phyloP scores from a whole-genome alignment of 2,888 invertebrate species.

The Orthosia cruda region DNA sequence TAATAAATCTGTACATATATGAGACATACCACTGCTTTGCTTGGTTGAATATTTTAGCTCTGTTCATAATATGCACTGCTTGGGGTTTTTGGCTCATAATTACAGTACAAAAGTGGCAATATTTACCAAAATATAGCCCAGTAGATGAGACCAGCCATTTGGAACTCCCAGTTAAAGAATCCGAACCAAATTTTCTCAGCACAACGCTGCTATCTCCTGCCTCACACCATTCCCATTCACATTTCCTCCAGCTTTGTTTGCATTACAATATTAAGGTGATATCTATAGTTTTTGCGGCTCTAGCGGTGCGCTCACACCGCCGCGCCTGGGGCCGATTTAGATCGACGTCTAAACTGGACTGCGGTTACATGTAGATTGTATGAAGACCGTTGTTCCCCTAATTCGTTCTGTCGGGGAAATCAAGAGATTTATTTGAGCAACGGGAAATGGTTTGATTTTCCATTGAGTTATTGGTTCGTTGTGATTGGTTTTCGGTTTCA shows the following conservation, averaged over 20 bases:
- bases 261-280: constrained; percentile 82
- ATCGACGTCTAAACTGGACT: constrained; percentile 69
- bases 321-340: constrained; percentile 71
- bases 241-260: constrained; percentile 84
- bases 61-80: background rate
- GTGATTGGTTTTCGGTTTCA: constrained; percentile 51
- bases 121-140: background rate
- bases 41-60: background rate
- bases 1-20: background rate
- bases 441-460: constrained; percentile 63
- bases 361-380: constrained; percentile 73
- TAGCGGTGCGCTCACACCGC: constrained; percentile 72
- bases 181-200: no score
- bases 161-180: no score
- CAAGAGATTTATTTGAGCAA: constrained; percentile 65
- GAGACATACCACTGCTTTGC: background rate
- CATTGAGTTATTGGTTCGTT: constrained; percentile 57
- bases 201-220: constrained; percentile 38
- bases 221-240: constrained; percentile 74
- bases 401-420: constrained; percentile 63
- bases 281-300: constrained; percentile 81
- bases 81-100: background rate
- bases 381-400: constrained; percentile 58
- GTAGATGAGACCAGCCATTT: background rate
- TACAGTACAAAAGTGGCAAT: no score